Conservation (phyloP, 92 coral and sea anemone genomes). For the Heteractis magnifica region DNA sequence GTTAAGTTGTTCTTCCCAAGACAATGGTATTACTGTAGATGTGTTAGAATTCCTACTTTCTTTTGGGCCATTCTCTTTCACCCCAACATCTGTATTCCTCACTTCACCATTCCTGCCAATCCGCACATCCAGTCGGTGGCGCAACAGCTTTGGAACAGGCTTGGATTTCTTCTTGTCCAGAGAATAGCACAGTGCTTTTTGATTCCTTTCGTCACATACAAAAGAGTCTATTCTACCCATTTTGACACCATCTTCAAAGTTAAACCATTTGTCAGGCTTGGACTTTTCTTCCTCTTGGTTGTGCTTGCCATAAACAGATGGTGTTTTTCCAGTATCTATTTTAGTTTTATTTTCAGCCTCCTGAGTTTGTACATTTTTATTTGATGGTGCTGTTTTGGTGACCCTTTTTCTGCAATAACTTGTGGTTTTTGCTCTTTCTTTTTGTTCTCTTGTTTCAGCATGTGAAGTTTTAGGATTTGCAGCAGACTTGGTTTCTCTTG, state of each 20-base stretch:
- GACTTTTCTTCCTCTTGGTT: constrained; percentile 37
- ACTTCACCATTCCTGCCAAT: constrained; percentile 79
- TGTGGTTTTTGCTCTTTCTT: constrained; percentile 1
- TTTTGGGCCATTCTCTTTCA: neutral
- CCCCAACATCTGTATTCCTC: constrained; percentile 26
- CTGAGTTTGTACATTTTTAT: neutral
- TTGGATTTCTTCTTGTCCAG: constrained; percentile 53
- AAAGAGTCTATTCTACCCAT: constrained; percentile 64
- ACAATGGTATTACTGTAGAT: constrained; percentile 58
- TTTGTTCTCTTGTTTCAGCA: neutral
- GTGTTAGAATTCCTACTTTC: constrained; percentile 10
- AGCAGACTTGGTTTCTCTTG: constrained; percentile 20
- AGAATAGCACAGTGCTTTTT: constrained; percentile 60
- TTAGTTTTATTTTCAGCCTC: neutral
- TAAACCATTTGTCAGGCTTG: constrained; percentile 63
- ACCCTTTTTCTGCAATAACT: neutral
- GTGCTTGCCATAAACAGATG: constrained; percentile 67
- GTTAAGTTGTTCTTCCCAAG: constrained; percentile 85
- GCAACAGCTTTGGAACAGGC: constrained; percentile 56
- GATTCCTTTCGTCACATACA: constrained; percentile 59
- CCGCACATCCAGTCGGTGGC: constrained; percentile 68
- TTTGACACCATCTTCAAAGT: constrained; percentile 57
- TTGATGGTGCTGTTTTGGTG: neutral
- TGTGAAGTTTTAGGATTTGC: neutral
- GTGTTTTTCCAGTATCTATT: constrained; percentile 4